These are phyloP conservation scores for Petrolisthes cinctipes DNA, from an alignment of 2,888 invertebrate genomes.

Conservation along the genomic window DNA sequence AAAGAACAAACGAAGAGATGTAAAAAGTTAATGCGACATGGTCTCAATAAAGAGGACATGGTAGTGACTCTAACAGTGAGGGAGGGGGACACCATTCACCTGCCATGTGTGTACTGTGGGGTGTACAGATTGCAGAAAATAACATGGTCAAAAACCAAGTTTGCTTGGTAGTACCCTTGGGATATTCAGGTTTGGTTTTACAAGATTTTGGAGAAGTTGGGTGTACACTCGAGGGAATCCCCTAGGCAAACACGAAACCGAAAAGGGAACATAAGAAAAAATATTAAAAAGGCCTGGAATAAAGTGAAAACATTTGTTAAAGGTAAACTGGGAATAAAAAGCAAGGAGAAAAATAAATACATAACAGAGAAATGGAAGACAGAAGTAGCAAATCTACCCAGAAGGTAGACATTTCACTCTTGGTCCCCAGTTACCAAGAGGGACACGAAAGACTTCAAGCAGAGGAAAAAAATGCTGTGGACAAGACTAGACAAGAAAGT, in stretches of 20 bases:
- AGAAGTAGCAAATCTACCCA: neutral
- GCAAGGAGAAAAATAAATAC: no score
- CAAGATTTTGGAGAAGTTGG: neutral
- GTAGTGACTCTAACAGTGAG: neutral
- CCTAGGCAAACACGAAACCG: no score
- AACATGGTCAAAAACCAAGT: neutral
- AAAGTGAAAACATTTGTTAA: no score
- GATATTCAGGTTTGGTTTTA: neutral
- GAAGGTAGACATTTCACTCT: neutral
- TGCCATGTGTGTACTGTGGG: slow-evolving; percentile 4
- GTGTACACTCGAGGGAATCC: no score
- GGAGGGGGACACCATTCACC: neutral
- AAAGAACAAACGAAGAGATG: neutral
- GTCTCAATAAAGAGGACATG: neutral
- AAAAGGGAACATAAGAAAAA: no score
- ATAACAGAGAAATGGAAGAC: neutral
- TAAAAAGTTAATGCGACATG: neutral
- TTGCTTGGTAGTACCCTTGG: neutral
- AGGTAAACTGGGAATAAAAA: no score
- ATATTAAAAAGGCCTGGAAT: no score
- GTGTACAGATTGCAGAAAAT: neutral
- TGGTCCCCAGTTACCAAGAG: neutral
- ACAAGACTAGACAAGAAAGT: no score
- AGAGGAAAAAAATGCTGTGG: no score
- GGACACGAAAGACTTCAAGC: no score